A percentile compares a stretch with the other conserved stretches of the same genome.
Evolutionary conservation across 2,888 invertebrate species (phyloP).

Genomic region (Saturnia pavonia): DNA sequence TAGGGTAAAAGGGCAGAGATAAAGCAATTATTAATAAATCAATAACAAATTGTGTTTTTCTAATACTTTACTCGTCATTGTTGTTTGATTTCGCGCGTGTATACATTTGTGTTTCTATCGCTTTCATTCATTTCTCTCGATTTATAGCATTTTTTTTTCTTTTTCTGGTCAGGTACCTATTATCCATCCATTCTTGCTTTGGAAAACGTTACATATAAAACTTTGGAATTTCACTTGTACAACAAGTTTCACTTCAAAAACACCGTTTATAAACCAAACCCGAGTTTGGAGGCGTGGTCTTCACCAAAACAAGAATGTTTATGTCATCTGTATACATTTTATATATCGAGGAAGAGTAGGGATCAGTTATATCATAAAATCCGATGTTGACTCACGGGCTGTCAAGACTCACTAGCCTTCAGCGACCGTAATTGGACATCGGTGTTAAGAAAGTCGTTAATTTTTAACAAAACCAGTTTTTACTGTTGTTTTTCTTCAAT

Average conservation of each 20-base stretch:
- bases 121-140: too few species aligned
- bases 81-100: too few species aligned
- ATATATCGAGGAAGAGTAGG: background rate
- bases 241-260: background rate
- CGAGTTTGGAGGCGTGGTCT: background rate
- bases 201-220: background rate
- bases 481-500: background rate
- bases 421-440: slow-evolving; percentile 1
- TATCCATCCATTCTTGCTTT: too few species aligned
- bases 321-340: background rate
- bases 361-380: background rate
- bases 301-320: background rate
- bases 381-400: background rate
- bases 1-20: too few species aligned
- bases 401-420: background rate
- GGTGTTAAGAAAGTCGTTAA: background rate
- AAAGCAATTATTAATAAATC: too few species aligned
- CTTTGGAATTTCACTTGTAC: background rate
- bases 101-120: too few species aligned
- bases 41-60: too few species aligned
- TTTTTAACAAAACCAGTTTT: background rate
- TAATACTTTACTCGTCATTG: too few species aligned
- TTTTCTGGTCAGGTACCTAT: background rate
- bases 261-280: background rate
- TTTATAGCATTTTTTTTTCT: background rate